Evolutionary conservation across 2,888 invertebrate genomes (phyloP).

Genomic region (Sericinus montela): DNA sequence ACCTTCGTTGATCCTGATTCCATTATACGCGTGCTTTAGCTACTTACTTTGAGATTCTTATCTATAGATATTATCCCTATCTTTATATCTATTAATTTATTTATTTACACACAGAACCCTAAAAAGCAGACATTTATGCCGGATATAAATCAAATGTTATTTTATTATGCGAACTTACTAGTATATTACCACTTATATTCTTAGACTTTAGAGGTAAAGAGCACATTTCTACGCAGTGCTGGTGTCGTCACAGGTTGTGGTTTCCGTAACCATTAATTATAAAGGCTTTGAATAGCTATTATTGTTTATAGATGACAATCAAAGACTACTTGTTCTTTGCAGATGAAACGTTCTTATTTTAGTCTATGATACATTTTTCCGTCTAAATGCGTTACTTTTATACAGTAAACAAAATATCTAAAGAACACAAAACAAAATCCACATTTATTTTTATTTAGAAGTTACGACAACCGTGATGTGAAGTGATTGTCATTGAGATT

Average conservation of each 20-base stretch:
- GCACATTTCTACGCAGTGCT: background rate
- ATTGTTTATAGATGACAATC: conserved; percentile 2
- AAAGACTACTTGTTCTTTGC: background rate
- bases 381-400: too few species aligned
- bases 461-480: too few species aligned
- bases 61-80: too few species aligned
- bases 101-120: too few species aligned
- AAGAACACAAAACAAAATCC: too few species aligned
- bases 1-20: too few species aligned
- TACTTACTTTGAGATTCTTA: too few species aligned
- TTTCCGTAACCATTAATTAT: conserved; percentile 3
- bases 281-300: background rate
- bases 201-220: background rate
- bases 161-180: background rate
- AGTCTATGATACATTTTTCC: background rate
- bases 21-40: too few species aligned
- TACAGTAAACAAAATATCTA: too few species aligned
- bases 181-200: background rate
- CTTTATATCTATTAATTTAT: too few species aligned
- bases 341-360: background rate
- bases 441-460: too few species aligned
- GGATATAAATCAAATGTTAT: background rate
- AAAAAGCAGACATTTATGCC: background rate
- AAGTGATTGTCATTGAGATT: too few species aligned
- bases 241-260: conserved; percentile 8